These are phyloP conservation scores for Enteromius paludinosus DNA, from an alignment of 2,797 vertebrate species.

Conservation along the genomic window DNA sequence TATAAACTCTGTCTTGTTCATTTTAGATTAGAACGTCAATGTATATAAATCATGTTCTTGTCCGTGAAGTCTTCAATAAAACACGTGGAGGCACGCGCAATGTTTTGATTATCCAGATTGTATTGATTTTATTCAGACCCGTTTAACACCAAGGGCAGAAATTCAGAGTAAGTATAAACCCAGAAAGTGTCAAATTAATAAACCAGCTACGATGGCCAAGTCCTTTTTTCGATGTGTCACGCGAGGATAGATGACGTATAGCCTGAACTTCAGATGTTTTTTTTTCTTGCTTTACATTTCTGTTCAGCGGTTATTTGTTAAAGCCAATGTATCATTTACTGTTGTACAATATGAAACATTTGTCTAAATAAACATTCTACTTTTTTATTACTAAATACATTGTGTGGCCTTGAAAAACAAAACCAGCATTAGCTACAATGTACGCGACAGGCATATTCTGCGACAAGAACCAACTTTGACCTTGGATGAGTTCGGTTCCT, in stretches of 20 bases:
- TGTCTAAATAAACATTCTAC: constrained; percentile 71
- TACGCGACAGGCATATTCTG: neutral
- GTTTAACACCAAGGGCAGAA: neutral
- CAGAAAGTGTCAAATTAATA: neutral
- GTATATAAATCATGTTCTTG: constrained; percentile 45
- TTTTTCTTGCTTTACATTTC: constrained; percentile 53
- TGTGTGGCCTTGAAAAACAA: constrained; percentile 17
- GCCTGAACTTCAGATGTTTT: constrained; percentile 49
- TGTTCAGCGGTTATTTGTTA: constrained; percentile 58
- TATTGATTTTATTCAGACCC: neutral
- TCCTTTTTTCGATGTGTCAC: constrained; percentile 8
- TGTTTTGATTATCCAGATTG: constrained; percentile 15
- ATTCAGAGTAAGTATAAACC: constrained; percentile 8
- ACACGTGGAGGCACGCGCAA: neutral
- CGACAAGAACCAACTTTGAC: neutral
- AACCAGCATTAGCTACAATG: neutral
- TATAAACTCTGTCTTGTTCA: constrained; percentile 51
- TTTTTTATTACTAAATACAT: constrained; percentile 62
- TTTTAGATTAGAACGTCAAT: constrained; percentile 52
- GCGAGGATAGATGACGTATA: neutral
- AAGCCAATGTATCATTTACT: constrained; percentile 60
- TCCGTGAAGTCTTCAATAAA: constrained; percentile 28
- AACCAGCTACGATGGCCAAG: neutral
- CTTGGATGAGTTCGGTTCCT: neutral
- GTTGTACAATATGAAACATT: constrained; percentile 65